Evolutionary conservation across 2,113 vertebrate genomes (phyloP).

Genomic region (Rallus limicola): DNA sequence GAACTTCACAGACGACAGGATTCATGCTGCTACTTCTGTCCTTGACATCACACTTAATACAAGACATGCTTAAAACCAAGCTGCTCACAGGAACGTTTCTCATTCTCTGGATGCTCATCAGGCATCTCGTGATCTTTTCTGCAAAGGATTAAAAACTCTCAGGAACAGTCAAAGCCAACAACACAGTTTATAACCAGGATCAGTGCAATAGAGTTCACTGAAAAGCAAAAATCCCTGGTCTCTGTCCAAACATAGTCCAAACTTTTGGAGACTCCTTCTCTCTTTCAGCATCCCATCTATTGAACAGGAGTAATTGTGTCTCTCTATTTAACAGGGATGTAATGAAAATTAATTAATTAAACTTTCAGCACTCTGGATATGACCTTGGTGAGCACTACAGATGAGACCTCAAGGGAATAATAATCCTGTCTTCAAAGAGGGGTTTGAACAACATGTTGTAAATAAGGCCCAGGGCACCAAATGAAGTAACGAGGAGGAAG

Average conservation of each 20-base stretch:
- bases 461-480: constrained; percentile 17
- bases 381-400: not conserved
- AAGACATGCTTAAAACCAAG: not conserved
- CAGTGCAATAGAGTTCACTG: not conserved
- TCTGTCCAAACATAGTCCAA: not conserved
- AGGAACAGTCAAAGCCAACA: not conserved
- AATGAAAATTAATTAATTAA: not conserved
- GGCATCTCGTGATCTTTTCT: not conserved
- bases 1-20: not conserved
- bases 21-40: not conserved
- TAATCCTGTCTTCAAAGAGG: not conserved
- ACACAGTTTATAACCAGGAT: fast-evolving
- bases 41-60: not conserved
- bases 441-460: not conserved
- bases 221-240: not conserved
- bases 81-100: not conserved
- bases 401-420: not conserved
- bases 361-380: not conserved
- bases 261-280: not conserved
- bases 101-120: not conserved
- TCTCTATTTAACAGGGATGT: not conserved
- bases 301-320: not conserved
- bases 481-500: not conserved
- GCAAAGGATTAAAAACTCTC: not conserved
- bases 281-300: not conserved